Evolutionary conservation across 2,113 vertebrate genomes (phyloP), one percentile per base, ranked within the genome.

Genomic region (Tragelaphus buxtoni): DNA sequence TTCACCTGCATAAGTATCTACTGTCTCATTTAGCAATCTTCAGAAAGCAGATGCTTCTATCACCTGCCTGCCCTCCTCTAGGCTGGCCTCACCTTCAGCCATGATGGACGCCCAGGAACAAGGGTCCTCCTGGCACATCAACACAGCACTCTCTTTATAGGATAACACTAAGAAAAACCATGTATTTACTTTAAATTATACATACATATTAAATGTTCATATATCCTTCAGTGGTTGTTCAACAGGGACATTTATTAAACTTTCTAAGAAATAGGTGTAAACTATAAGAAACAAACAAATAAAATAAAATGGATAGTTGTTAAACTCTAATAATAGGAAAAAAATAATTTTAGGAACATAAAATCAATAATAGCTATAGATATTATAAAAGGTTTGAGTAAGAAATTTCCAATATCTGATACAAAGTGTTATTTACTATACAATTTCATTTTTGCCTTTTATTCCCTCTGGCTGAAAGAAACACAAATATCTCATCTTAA

Each of bases 321-420:
- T 77, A 49, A 2, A 45, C 80, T 96, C 76, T 79, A 65, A 79
- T 76, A 49, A 39, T 47, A 80, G 81, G 45, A 89, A 90, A 86
- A 90, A 69, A n/a, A 39, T 30, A 74, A n/a, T 55, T 85, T 92
- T 32, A 74, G 20, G 11, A 79, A 56, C 83, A 92, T 58, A 12
- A 74, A 89, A 82, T 92, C 32, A 83, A 35, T n/a, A 95, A 61
- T 74, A 87, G 53, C 32, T 89, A 84, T 0, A 94, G 56, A 72
- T 55, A 85, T 1, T 84, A 20, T 86, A 65, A 89, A 84, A 95
- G 5, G 10, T 42, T 18, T 72, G 16, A 89, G 82, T 24, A 88
- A 95, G 28, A 91, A 95, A 91, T 58, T 79, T 90, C 18, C 79
- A 96, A 26, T 53, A 88, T 83, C 26, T 83, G 63, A 81, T 49